These are phyloP conservation scores for Novumbra hubbsi DNA, from an alignment of 2,797 vertebrate genomes.

Conservation along the genomic window DNA sequence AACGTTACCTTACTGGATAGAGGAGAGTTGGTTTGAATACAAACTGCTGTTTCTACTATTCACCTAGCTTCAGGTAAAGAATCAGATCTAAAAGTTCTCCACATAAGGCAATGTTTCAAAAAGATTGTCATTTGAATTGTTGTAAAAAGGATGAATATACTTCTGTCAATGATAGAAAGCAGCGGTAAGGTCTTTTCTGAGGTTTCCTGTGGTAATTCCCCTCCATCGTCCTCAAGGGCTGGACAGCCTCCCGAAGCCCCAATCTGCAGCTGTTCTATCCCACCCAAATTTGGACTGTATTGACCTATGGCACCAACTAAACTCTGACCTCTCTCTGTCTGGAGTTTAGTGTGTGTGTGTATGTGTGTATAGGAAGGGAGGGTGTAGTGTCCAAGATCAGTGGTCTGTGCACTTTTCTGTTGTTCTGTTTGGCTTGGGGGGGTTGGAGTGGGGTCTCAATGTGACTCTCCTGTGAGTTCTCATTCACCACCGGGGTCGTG, in stretches of 20 bases:
- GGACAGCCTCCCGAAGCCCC: not conserved
- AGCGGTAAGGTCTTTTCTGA: no score
- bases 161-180: no score
- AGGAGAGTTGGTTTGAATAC: no score
- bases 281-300: conserved; percentile 43
- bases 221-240: no score
- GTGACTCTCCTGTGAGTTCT: conserved; percentile 74
- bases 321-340: conserved; percentile 45
- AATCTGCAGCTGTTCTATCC: conserved; percentile 39
- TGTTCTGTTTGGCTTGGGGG: conserved; percentile 52
- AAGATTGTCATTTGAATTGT: no score
- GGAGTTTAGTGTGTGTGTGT: conserved; percentile 21
- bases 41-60: no score
- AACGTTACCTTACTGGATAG: no score
- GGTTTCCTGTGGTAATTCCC: no score
- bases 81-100: no score
- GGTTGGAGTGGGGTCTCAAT: conserved; percentile 48
- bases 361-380: conserved; percentile 14
- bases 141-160: no score
- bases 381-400: conserved; percentile 39
- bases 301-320: conserved; percentile 57
- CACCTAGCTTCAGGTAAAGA: no score
- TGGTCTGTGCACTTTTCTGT: conserved; percentile 46
- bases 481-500: conserved; percentile 78
- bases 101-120: no score